A percentile compares a stretch with the other conserved stretches of the same genome.
phyloP scores from a whole-genome alignment of 1,140 invertebrate genomes.

The Anthonomus grandis region DNA sequence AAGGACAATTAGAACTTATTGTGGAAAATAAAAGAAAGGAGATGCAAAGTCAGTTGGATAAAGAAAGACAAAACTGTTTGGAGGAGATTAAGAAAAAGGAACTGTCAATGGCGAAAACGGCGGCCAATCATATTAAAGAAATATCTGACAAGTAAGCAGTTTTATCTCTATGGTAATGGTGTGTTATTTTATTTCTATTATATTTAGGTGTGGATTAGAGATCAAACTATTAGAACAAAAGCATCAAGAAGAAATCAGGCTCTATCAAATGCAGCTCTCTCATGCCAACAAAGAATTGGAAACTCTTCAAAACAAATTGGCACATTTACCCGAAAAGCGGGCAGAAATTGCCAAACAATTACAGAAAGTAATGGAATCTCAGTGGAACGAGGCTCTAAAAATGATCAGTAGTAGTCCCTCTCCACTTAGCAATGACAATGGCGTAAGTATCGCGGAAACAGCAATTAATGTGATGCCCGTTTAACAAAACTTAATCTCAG shows the following conservation, averaged over 20 bases:
- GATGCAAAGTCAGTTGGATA: conserved; percentile 71
- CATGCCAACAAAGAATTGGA: conserved; percentile 63
- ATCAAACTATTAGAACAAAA: conserved; percentile 72
- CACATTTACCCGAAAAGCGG: conserved; percentile 53
- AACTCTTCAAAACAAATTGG: conserved; percentile 59
- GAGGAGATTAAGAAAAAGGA: conserved; percentile 64
- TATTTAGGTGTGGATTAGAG: conserved; percentile 65
- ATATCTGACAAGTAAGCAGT: conserved; percentile 66
- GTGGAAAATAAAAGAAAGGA: conserved; percentile 72
- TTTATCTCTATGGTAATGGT: too few species aligned
- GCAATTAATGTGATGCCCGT: too few species aligned
- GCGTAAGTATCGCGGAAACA: too few species aligned
- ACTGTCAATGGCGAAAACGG: conserved; percentile 62
- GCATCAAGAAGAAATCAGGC: conserved; percentile 68
- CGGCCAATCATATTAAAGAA: conserved; percentile 66
- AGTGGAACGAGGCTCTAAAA: conserved; percentile 71
- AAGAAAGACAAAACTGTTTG: conserved; percentile 61
- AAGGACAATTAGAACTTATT: conserved; percentile 73
- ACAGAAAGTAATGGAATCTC: conserved; percentile 73
- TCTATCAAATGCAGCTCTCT: conserved; percentile 63
- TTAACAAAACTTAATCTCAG: too few species aligned
- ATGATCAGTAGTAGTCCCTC: conserved; percentile 56
- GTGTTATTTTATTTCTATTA: not conserved
- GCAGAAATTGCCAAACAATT: conserved; percentile 68
- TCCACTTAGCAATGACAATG: conserved; percentile 27